Percentiles rank a stretch among this genome's conserved stretches.
phyloP scores from a whole-genome alignment of 2,797 vertebrate genomes.

The Acipenser transmontanus region DNA sequence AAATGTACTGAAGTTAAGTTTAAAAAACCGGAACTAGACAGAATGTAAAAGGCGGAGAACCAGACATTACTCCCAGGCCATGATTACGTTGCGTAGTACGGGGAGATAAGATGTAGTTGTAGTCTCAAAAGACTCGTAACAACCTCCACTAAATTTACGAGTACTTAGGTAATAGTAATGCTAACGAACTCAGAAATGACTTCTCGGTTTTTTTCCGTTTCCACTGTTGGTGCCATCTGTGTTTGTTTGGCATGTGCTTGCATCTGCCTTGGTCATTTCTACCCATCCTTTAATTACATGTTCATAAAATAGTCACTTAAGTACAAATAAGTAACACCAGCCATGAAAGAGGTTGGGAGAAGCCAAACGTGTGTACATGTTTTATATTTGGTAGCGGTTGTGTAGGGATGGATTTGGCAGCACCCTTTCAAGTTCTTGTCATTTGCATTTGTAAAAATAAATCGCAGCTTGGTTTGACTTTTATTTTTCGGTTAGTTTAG shows the following conservation, averaged over 20 bases:
- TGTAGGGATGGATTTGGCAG: constrained; percentile 43
- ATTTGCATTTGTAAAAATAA: constrained; percentile 34
- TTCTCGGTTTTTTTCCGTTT: constrained; percentile 51
- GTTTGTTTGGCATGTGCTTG: constrained; percentile 58
- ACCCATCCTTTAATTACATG: constrained; percentile 51
- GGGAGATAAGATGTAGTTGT: constrained; percentile 62
- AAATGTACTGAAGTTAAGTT: constrained; percentile 42
- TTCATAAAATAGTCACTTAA: constrained; percentile 47
- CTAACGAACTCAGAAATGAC: constrained; percentile 60
- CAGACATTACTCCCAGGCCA: constrained; percentile 48
- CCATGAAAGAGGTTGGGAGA: constrained; percentile 61
- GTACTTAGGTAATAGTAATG: constrained; percentile 50
- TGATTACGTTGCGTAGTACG: constrained; percentile 37
- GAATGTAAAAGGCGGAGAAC: constrained; percentile 53
- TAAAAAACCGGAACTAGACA: constrained; percentile 24
- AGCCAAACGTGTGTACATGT: constrained; percentile 48
- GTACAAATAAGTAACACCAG: constrained; percentile 41
- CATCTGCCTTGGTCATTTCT: constrained; percentile 64
- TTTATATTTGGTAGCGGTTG: constrained; percentile 33
- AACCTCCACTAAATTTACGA: constrained; percentile 18
- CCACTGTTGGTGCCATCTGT: constrained; percentile 52
- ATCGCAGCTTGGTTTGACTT: constrained; percentile 38
- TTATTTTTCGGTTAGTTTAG: constrained; percentile 32
- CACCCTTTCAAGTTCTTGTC: constrained; percentile 41
- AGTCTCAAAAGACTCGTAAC: constrained; percentile 17